Evolutionary conservation across 2,113 vertebrate species (phyloP).

Genomic region (Manacus vitellinus): DNA sequence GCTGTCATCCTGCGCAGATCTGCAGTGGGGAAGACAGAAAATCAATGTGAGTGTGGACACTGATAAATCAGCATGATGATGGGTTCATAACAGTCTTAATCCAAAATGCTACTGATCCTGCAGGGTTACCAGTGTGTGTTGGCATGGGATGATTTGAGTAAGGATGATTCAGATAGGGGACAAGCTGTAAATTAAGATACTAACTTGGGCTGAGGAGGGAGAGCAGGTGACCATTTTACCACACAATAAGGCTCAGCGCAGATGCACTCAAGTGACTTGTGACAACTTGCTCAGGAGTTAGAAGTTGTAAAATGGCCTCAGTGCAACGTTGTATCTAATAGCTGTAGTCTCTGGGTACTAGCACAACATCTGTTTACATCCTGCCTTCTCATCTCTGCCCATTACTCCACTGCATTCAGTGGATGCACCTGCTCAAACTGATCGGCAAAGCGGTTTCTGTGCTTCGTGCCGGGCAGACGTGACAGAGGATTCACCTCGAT

Average conservation of each 20-base stretch:
- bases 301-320: not conserved
- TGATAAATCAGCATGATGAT: not conserved
- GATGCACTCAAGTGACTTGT: not conserved
- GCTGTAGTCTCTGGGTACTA: not conserved
- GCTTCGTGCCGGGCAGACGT: not conserved
- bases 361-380: not conserved
- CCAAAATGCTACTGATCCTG: not conserved
- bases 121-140: not conserved
- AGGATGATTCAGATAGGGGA: not conserved
- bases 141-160: not conserved
- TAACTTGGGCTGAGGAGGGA: not conserved
- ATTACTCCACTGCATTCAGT: not conserved
- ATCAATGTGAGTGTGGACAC: not conserved
- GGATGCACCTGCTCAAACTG: not conserved
- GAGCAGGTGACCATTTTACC: not conserved
- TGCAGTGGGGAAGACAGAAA: conserved; percentile 56
- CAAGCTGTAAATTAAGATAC: not conserved
- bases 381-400: not conserved
- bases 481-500: not conserved
- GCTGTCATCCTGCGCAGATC: conserved; percentile 97
- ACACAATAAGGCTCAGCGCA: not conserved
- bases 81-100: not conserved
- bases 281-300: not conserved
- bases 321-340: not conserved
- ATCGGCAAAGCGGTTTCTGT: accelerated